Evolutionary conservation across 2,888 invertebrate genomes (phyloP), one percentile per base, ranked within the genome.

Genomic region (Drosophila monieri): DNA sequence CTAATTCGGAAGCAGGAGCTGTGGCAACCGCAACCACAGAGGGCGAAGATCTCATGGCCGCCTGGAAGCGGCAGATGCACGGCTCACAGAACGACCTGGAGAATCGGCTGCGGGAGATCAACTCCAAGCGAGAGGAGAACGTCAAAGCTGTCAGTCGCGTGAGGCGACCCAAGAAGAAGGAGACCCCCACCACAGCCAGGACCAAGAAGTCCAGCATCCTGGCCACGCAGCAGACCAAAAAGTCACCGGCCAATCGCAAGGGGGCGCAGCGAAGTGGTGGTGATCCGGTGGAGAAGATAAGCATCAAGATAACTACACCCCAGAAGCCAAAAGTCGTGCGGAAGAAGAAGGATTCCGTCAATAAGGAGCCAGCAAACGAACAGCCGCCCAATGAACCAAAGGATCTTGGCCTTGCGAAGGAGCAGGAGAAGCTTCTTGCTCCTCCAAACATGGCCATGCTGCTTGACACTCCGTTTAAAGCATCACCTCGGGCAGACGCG

Each of bases 381-480:
- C 8, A 8, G 15, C n/a, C 15, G 3, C 39, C 39, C 9, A 35
- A n/a, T 35, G 8, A 15, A 39, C 39, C 39, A 39, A 39, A 9
- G n/a, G 35, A 35, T 6, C 4, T 4, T 5, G n/a, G 35, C 1
- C 35, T 6, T n/a, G 2, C 35, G 30, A 32, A 59, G 8, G 12
- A 35, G 21, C 23, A 30, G 48, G 51, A 66, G 6, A 35, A 14
- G 10, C 25, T n/a, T 0, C 6, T 43, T 37, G 60, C 66, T 1
- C 78, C 84, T 0, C 75, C 79, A 3, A 90, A 88, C 61, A 89
- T 91, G 53, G 88, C 88, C 0, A 69, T 80, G 32, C 72, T 94
- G 10, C 88, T 94, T 39, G 94, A 94, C 78, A 94, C 94, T 1
- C 94, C 94, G 0, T 94, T 93, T 67, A 94, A 94, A 85, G 92